Conservation (phyloP, 2,888 invertebrate species). For the Drosophila monieri region DNA sequence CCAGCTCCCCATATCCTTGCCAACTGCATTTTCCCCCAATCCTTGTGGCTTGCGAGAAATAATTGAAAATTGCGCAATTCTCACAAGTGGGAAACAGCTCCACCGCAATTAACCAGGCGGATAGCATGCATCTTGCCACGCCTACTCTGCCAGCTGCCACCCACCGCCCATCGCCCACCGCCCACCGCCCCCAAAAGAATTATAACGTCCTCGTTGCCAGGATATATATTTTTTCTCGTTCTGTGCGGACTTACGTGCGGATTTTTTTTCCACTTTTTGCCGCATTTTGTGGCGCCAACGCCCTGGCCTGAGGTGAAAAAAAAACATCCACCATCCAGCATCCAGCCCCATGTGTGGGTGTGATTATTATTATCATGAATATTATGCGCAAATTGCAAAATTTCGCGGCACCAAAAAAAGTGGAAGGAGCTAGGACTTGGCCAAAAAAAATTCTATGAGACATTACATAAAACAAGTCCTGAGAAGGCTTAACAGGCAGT, state of each 20-base stretch:
- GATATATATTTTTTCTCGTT: constrained; percentile 15
- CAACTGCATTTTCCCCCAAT: constrained; percentile 8
- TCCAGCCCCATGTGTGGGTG: constrained; percentile 45
- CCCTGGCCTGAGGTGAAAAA: constrained; percentile 61
- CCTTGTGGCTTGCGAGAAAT: constrained; percentile 57
- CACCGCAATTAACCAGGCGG: constrained; percentile 74
- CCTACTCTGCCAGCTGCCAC: constrained; percentile 2
- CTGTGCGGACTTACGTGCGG: constrained; percentile 3
- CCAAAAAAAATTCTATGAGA: not conserved
- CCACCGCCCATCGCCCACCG: constrained; percentile 17
- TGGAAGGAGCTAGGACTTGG: constrained; percentile 1
- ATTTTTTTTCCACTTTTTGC: constrained; percentile 42
- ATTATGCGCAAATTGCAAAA: constrained; percentile 81
- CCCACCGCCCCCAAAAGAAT: constrained; percentile 31
- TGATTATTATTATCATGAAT: constrained; percentile 77
- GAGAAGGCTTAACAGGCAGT: too few species aligned
- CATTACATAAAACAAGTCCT: too few species aligned
- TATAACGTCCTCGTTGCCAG: constrained; percentile 17
- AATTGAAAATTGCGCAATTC: constrained; percentile 83
- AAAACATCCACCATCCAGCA: constrained; percentile 2
- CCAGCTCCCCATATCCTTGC: not conserved
- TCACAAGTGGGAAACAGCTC: constrained; percentile 78
- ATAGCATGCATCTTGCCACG: constrained; percentile 48
- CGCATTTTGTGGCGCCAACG: constrained; percentile 71
- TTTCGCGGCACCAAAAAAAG: constrained; percentile 58